Evolutionary conservation across 2,113 vertebrate genomes (phyloP).

Genomic region (Patagioenas fasciata): DNA sequence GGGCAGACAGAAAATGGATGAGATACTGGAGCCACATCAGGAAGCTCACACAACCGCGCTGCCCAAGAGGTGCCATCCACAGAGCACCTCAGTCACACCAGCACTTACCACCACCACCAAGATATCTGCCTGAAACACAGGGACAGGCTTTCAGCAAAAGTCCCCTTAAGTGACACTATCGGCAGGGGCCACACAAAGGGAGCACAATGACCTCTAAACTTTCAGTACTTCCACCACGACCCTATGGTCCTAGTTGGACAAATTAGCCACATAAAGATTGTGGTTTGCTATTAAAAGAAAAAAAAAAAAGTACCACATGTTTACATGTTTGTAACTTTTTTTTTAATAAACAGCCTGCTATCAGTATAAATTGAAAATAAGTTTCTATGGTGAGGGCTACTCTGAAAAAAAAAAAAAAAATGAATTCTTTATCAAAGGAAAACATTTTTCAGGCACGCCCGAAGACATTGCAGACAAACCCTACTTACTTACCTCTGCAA

Average conservation of each 20-base stretch:
- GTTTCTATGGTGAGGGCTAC: background rate
- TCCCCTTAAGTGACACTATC: background rate
- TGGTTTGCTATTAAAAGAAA: background rate
- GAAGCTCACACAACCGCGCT: fast-evolving
- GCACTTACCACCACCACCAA: background rate
- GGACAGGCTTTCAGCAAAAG: background rate
- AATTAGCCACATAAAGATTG: background rate
- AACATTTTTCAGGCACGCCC: constrained; percentile 46
- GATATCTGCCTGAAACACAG: background rate
- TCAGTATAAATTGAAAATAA: background rate
- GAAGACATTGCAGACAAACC: background rate
- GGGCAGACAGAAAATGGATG: background rate
- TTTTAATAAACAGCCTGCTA: background rate
- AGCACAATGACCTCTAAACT: fast-evolving
- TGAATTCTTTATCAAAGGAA: constrained; percentile 45
- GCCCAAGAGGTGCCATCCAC: fast-evolving
- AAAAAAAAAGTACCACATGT: fast-evolving
- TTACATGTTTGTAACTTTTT: fast-evolving
- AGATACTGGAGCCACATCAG: background rate
- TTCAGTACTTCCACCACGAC: background rate
- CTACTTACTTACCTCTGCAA: background rate
- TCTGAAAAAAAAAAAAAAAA: background rate
- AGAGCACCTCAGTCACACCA: background rate
- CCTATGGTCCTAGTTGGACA: fast-evolving
- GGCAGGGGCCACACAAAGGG: background rate